These are phyloP conservation scores for Cygnus atratus DNA, from an alignment of 2,113 vertebrate species.

Conservation along the genomic window DNA sequence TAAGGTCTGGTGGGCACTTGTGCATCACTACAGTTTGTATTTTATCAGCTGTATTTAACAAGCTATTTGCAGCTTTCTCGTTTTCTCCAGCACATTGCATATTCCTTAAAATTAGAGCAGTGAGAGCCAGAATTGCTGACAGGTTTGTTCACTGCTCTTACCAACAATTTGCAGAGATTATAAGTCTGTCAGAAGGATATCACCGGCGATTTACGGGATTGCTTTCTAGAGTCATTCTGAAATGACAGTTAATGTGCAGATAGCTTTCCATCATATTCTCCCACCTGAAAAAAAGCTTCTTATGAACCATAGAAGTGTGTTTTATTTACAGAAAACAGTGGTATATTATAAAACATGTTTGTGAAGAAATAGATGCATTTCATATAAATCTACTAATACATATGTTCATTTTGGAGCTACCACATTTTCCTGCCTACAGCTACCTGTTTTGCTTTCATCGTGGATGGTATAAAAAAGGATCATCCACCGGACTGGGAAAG, in stretches of 20 bases:
- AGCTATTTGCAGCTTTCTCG: neutral
- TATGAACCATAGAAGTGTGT: neutral
- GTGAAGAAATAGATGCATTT: neutral
- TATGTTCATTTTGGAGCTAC: neutral
- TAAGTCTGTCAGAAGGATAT: slow-evolving; percentile 36
- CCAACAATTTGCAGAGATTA: slow-evolving; percentile 37
- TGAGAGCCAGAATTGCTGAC: slow-evolving; percentile 28
- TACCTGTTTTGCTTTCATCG: neutral
- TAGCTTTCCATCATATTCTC: neutral
- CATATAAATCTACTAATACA: neutral
- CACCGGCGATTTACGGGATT: slow-evolving; percentile 36
- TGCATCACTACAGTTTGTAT: neutral
- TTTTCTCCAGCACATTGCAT: neutral
- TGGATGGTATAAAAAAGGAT: neutral
- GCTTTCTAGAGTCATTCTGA: slow-evolving; percentile 41
- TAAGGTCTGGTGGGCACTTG: neutral
- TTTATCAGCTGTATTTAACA: neutral
- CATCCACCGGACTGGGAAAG: neutral
- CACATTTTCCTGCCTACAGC: neutral
- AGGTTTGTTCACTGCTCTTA: slow-evolving; percentile 22
- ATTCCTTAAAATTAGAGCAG: neutral
- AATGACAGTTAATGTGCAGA: slow-evolving; percentile 15
- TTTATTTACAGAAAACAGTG: neutral
- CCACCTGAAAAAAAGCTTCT: neutral
- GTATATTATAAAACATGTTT: neutral